Base-by-base conservation (phyloP, 2,113 vertebrate species). In the Cheirogaleus medius region DNA sequence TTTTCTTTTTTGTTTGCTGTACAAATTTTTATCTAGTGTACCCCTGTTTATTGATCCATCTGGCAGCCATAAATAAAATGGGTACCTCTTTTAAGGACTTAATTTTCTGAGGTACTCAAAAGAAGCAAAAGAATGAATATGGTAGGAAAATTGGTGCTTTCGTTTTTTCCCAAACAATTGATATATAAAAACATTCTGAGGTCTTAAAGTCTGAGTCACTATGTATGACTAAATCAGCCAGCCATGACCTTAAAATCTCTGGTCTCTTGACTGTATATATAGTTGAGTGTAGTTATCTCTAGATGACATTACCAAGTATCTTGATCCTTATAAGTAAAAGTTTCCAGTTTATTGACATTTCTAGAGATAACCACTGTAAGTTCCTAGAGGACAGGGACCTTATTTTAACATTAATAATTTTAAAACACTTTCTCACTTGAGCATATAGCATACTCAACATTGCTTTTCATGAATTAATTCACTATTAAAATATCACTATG, bases 1-100 rank as follows among this genome's bases (percentile, higher is more conserved):
- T 37, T 94, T 81, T 64, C 42, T 37, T 94, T 81, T 96, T 94
- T 42, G 84, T 88, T 94, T 96, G 29, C 34, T 76, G 32, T 69
- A 34, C 17, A 90, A 29, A 42, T 76, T 85, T 85, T 81, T 88
- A 76, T 81, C 8, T 25, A 54, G 21, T 60, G 10, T 68, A 93
- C 2, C 3, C n/a, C 20, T 76, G 11, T 94, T 86, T 90, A 81
- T 27, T 64, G 37, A 83, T 64, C 7, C 80, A 90, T 34, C 32
- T 93, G 77, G 37, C 49, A 91, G 32, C 12, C 49, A 54, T 68
- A 68, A 94, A 83, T 90, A 60, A 76, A 94, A 94, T 89, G 21
- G 5, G 37, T 66, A 78, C 44, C 29, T 83, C 34, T 87, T 77
- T 97, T 52, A 95, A 87, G 34, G 39, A 71, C 64, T 29, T 91